Percentiles rank a stretch among this genome's conserved stretches.
Conservation (phyloP, 2,113 vertebrate species). For the Peromyscus californicus region DNA sequence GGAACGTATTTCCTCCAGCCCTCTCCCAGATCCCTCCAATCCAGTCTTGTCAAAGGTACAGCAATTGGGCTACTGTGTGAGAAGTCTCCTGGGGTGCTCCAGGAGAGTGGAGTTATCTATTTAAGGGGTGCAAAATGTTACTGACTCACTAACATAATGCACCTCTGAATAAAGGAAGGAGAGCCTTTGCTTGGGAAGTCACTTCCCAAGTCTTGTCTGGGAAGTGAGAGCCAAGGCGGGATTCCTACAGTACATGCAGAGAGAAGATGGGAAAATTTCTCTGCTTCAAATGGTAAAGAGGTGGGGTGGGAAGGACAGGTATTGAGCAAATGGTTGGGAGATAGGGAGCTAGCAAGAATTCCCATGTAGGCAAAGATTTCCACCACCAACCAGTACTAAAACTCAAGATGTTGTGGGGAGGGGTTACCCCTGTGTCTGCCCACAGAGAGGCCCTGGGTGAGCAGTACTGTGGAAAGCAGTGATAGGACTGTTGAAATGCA, state of each 20-base stretch:
- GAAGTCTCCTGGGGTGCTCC: not conserved
- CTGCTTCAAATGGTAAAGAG: not conserved
- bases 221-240: not conserved
- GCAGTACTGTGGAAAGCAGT: not conserved
- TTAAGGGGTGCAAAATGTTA: not conserved
- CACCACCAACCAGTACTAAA: not conserved
- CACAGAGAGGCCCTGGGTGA: not conserved
- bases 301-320: not conserved
- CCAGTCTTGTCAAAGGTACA: not conserved
- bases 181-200: not conserved
- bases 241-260: not conserved
- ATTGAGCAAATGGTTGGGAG: not conserved
- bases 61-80: not conserved
- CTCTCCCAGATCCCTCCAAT: not conserved
- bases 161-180: not conserved
- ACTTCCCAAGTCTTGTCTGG: not conserved
- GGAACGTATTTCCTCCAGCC: not conserved
- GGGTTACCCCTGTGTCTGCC: not conserved
- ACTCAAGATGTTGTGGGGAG: not conserved
- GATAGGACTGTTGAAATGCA: not conserved
- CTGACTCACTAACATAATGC: not conserved
- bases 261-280: not conserved
- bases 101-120: not conserved
- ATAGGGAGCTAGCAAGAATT: not conserved
- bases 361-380: not conserved